Percentiles rank a stretch among this genome's conserved stretches.
phyloP scores from a whole-genome alignment of 2,113 vertebrate genomes.

The Serilophus lunatus region DNA sequence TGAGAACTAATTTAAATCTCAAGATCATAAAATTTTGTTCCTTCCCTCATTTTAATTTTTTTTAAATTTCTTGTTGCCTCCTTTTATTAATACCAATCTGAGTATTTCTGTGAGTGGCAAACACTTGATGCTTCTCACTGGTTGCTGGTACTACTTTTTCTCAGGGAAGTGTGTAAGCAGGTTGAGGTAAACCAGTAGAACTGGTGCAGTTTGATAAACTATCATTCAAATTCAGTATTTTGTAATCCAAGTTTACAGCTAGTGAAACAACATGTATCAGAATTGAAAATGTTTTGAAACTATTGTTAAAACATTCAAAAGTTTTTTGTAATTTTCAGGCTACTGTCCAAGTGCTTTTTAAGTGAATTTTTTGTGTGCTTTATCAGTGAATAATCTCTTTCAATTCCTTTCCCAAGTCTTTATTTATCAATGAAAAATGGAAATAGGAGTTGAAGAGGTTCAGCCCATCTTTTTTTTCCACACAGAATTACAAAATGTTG shows the following conservation, averaged over 20 bases:
- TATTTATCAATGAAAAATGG: background rate
- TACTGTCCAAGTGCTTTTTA: background rate
- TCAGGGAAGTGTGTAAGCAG: background rate
- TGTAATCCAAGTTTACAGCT: background rate
- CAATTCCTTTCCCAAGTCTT: background rate
- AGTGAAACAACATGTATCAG: background rate
- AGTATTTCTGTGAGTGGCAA: background rate
- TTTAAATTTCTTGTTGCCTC: background rate
- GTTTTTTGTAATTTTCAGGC: background rate
- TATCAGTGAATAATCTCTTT: background rate
- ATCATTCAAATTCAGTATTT: background rate
- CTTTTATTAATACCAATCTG: background rate
- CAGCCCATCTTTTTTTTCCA: background rate
- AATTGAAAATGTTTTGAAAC: background rate
- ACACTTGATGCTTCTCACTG: background rate
- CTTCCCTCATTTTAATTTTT: background rate
- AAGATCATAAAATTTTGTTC: background rate
- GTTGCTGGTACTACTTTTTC: background rate
- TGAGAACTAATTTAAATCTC: background rate
- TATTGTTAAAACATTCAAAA: background rate
- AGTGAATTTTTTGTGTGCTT: background rate
- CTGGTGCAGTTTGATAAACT: background rate
- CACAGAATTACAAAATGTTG: fast-evolving
- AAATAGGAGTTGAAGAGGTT: background rate
- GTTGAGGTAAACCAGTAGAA: background rate